Conservation (phyloP, 2,113 vertebrate species). For the Ictidomys tridecemlineatus region DNA sequence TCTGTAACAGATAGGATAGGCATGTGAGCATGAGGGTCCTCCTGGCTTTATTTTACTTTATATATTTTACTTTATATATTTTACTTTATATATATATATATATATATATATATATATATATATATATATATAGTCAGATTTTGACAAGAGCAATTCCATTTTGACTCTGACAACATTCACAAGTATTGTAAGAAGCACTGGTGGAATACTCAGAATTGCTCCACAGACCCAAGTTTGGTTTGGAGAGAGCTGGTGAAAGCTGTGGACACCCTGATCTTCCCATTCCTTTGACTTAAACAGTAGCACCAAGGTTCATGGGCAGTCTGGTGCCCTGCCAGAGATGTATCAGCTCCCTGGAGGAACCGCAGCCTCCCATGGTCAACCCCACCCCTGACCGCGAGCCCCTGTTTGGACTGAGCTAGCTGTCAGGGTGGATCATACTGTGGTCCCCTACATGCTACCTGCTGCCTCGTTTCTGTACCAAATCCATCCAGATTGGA, state of each 20-base stretch:
- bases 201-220: conserved; percentile 2
- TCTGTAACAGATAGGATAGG: neutral
- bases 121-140: neutral
- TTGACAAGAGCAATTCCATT: neutral
- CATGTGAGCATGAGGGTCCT: no score
- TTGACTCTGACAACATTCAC: neutral
- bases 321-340: neutral
- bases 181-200: neutral
- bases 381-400: neutral
- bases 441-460: no score
- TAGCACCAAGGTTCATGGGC: neutral
- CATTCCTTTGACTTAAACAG: neutral
- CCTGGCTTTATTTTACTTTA: neutral
- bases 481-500: neutral
- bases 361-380: neutral
- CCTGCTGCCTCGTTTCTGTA: neutral
- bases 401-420: neutral
- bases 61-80: no score
- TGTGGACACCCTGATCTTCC: neutral
- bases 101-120: neutral
- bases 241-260: neutral
- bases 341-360: neutral
- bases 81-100: neutral
- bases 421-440: neutral
- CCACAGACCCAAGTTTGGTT: neutral